Percentiles rank a stretch among this genome's conserved stretches.
Conservation (phyloP, 2,113 vertebrate genomes). For the Archilochus colubris region DNA sequence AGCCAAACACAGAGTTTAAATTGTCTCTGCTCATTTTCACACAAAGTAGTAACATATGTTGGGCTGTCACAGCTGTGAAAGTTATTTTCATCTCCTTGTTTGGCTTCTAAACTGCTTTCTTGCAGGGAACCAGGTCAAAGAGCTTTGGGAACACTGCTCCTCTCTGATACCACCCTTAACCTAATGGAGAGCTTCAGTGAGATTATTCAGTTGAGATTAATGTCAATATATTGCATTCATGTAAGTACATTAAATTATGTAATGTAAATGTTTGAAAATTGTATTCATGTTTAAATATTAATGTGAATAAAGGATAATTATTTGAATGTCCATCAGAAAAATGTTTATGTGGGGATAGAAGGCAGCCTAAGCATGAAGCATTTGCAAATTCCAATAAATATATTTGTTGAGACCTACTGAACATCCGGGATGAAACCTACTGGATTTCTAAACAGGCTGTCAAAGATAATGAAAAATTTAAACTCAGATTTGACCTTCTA, state of each 20-base stretch:
- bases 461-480: not conserved
- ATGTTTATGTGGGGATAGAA: not conserved
- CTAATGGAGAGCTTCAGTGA: not conserved
- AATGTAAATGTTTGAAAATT: not conserved
- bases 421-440: not conserved
- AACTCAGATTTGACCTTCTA: not conserved
- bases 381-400: not conserved
- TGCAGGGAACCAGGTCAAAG: not conserved
- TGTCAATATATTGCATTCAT: not conserved
- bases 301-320: not conserved
- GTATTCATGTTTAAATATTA: not conserved
- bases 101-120: slow-evolving; percentile 12
- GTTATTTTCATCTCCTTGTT: not conserved
- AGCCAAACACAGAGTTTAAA: slow-evolving; percentile 39
- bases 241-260: not conserved
- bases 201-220: not conserved
- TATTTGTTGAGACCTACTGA: not conserved
- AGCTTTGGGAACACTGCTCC: not conserved
- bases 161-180: not conserved
- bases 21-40: slow-evolving; percentile 46
- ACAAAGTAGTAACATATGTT: slow-evolving; percentile 38
- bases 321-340: not conserved
- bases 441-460: not conserved
- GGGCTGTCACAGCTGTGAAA: slow-evolving; percentile 45
- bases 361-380: not conserved